Percentiles rank a stretch among this genome's conserved stretches.
Conservation (phyloP, 2,888 invertebrate species). For the Apocheima hispidaria region DNA sequence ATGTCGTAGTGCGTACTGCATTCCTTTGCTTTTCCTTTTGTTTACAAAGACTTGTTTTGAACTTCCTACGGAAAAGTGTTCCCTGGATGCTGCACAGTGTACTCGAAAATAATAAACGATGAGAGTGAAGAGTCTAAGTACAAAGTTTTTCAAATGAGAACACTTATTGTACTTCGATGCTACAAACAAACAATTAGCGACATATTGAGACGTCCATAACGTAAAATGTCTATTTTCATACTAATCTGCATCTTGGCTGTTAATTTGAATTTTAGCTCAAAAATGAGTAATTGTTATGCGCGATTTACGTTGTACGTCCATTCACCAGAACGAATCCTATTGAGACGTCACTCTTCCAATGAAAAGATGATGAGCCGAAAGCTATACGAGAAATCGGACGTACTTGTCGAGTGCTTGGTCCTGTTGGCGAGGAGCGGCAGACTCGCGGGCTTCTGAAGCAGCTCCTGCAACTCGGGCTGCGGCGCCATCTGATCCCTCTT, state of each 20-base stretch:
- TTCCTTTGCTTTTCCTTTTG: conserved; percentile 51
- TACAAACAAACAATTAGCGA: conserved; percentile 43
- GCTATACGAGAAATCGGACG: conserved; percentile 58
- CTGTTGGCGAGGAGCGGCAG: conserved; percentile 59
- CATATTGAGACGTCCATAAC: conserved; percentile 42
- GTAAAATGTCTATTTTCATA: conserved; percentile 35
- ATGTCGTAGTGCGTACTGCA: conserved; percentile 29
- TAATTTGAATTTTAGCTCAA: conserved; percentile 54
- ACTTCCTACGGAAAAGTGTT: conserved; percentile 7
- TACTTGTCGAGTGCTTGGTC: conserved; percentile 72
- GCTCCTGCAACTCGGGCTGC: conserved; percentile 76
- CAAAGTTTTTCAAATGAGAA: conserved; percentile 19
- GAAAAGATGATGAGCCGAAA: conserved; percentile 52
- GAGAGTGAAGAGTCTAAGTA: conserved; percentile 5
- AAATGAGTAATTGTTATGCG: conserved; percentile 60
- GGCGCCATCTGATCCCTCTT: conserved; percentile 57
- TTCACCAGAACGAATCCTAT: conserved; percentile 71
- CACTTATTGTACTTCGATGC: conserved; percentile 28
- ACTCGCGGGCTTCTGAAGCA: conserved; percentile 72
- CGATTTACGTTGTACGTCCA: conserved; percentile 61
- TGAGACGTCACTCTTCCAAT: conserved; percentile 63
- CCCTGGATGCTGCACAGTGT: not conserved
- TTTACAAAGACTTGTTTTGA: conserved; percentile 27
- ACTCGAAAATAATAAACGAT: not conserved
- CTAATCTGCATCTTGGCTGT: conserved; percentile 40